phyloP scores from a whole-genome alignment of 2,113 vertebrate species.

The Gorsachius goisagi region DNA sequence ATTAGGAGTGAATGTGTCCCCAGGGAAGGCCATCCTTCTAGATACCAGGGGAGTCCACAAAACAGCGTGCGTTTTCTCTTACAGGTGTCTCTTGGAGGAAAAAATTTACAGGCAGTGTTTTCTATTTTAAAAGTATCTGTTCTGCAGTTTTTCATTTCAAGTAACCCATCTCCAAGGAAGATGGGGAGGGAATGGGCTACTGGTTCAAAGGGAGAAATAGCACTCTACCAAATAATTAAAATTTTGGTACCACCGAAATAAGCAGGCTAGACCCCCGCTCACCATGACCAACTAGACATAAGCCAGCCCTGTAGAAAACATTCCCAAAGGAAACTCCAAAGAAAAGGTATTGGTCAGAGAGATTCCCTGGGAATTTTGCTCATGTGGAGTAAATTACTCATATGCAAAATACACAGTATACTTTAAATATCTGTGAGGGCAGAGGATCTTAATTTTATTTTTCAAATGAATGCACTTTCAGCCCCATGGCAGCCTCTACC shows the following conservation, averaged over 20 bases:
- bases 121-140: neutral
- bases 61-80: neutral
- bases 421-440: neutral
- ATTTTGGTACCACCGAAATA: neutral
- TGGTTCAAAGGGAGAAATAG: neutral
- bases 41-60: neutral
- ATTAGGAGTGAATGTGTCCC: neutral
- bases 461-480: neutral
- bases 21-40: neutral
- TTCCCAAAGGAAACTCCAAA: neutral
- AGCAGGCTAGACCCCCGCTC: neutral
- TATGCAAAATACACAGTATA: neutral
- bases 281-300: fast-evolving
- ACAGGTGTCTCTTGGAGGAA: neutral
- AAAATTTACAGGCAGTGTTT: neutral
- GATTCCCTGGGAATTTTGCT: neutral
- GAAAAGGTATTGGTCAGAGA: fast-evolving
- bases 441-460: neutral
- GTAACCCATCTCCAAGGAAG: neutral
- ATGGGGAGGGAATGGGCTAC: neutral
- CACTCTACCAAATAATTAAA: neutral
- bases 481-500: neutral
- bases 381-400: neutral
- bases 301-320: neutral
- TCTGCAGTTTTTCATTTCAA: neutral